Conservation (phyloP, 2,888 invertebrate genomes). For the Oscheius sp. region DNA sequence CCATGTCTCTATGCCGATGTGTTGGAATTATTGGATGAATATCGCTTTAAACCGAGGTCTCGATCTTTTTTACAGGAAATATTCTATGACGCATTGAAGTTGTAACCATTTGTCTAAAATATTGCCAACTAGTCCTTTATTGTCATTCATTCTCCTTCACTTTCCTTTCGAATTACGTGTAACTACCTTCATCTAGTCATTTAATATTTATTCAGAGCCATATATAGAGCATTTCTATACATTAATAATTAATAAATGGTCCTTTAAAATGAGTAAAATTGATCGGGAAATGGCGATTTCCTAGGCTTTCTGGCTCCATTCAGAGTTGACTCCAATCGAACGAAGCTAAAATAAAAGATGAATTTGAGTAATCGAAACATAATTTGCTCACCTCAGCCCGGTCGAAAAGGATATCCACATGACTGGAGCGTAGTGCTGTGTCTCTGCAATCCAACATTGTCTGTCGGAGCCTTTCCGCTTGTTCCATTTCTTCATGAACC, state of each 20-base stretch:
- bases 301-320: constrained; percentile 44
- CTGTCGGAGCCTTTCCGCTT: constrained; percentile 61
- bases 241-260: neutral
- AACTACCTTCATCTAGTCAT: neutral
- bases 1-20: constrained; percentile 65
- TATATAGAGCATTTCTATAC: neutral
- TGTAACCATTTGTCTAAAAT: neutral
- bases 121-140: neutral
- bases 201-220: neutral
- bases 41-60: constrained; percentile 58
- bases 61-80: constrained; percentile 60
- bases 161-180: too few relatives aligned
- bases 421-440: constrained; percentile 63
- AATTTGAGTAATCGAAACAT: too few relatives aligned
- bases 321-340: constrained; percentile 51
- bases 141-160: too few relatives aligned
- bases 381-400: constrained; percentile 48
- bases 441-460: constrained; percentile 66
- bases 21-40: constrained; percentile 61
- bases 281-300: neutral
- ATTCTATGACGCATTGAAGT: constrained; percentile 57
- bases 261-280: too few relatives aligned
- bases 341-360: constrained; percentile 43
- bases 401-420: constrained; percentile 62
- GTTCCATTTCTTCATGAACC: constrained; percentile 41